These are phyloP conservation scores for Spinibarbus caldwelli DNA, from an alignment of 2,797 vertebrate species.

Conservation along the genomic window DNA sequence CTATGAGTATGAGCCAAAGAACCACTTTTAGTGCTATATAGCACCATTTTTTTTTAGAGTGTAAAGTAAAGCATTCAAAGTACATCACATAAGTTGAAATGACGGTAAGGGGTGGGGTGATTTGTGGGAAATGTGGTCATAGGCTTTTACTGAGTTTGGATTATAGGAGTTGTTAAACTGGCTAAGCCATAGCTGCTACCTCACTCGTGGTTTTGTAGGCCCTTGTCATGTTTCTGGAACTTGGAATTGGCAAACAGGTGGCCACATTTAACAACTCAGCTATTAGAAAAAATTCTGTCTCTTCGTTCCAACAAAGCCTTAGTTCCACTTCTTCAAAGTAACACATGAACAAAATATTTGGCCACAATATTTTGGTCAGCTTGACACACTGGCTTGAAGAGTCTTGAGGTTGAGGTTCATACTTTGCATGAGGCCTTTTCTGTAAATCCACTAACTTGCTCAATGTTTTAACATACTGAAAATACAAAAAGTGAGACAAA, in stretches of 20 bases:
- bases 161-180: conserved; percentile 15
- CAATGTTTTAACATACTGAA: not conserved
- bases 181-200: conserved; percentile 9
- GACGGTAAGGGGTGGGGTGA: conserved; percentile 6
- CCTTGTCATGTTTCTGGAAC: conserved; percentile 8
- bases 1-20: too few relatives aligned
- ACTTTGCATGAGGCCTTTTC: not conserved
- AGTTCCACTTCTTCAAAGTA: conserved; percentile 1
- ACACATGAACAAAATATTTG: not conserved
- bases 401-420: not conserved
- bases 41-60: too few relatives aligned
- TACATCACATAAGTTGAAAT: not conserved
- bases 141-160: conserved; percentile 24
- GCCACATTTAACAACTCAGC: conserved; percentile 28
- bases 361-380: not conserved
- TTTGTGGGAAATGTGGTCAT: conserved; percentile 9
- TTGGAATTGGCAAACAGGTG: conserved; percentile 11
- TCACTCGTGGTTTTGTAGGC: conserved; percentile 5
- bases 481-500: not conserved
- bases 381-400: not conserved
- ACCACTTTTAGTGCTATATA: too few relatives aligned
- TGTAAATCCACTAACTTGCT: not conserved
- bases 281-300: not conserved
- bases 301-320: not conserved
- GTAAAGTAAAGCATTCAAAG: not conserved